Conservation (phyloP, 2,888 invertebrate species). For the Liopterus haemorrhoidalis region DNA sequence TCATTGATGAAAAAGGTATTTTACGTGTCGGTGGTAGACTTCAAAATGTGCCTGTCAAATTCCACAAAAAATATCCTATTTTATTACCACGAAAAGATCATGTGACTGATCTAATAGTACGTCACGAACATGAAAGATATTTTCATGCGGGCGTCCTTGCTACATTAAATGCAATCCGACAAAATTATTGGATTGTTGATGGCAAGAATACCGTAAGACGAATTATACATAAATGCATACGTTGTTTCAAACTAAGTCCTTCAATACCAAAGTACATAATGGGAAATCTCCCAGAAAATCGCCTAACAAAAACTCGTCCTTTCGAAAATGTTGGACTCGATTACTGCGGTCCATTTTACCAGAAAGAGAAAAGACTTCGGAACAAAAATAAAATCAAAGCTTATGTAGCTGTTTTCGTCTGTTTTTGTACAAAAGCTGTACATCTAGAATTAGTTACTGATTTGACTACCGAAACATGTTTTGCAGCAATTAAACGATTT, state of each 20-base stretch:
- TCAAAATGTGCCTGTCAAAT: slow-evolving; percentile 4
- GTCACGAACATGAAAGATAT: slow-evolving; percentile 3
- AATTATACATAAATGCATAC: too few relatives aligned
- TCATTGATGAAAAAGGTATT: slow-evolving; percentile 5
- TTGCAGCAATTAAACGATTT: too few relatives aligned
- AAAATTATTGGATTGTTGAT: slow-evolving; percentile 19
- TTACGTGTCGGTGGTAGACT: slow-evolving; percentile 10
- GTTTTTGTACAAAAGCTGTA: too few relatives aligned
- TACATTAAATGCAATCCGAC: slow-evolving; percentile 10
- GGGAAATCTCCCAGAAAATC: slow-evolving; percentile 8
- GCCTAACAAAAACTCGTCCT: too few relatives aligned
- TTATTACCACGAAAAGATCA: slow-evolving; percentile 17
- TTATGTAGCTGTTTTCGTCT: too few relatives aligned
- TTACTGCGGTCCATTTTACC: too few relatives aligned
- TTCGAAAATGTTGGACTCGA: too few relatives aligned
- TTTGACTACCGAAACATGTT: too few relatives aligned
- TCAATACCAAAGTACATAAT: slow-evolving; percentile 7
- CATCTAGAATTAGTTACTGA: too few relatives aligned
- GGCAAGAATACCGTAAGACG: slow-evolving; percentile 11
- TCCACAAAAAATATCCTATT: slow-evolving; percentile 20
- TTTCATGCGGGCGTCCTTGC: slow-evolving; percentile 15
- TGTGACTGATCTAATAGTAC: slow-evolving; percentile 15
- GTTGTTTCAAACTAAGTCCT: not conserved
- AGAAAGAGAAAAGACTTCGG: too few relatives aligned
- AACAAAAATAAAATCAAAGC: too few relatives aligned